Evolutionary conservation across 1,140 invertebrate genomes (phyloP), one percentile per base, ranked within the genome.

Genomic region (Scaptomyza graminum): DNA sequence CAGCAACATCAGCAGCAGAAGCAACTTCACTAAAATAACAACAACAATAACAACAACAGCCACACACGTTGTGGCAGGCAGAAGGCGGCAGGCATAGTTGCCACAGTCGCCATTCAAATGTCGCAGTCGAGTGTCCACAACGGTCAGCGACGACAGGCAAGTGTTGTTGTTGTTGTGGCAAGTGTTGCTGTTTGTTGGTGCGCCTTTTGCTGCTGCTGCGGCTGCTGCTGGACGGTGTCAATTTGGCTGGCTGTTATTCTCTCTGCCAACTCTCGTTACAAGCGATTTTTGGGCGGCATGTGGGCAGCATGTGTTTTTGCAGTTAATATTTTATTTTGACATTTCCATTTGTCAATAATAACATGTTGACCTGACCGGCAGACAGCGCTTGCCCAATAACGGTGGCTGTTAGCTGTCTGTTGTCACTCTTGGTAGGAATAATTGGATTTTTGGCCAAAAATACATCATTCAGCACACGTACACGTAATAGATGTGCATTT

Each of bases 281-380:
- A 76, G 72, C 75, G 75, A 50, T 50, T 71, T 76, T 57, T 56
- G 39, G 41, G 9, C 11, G 47, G 25, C 37, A n/a, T 41, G n/a
- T 15, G 55, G 55, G 11, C 9, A 9, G 31, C 31, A 9, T 9
- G 31, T 49, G 18, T 85, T 85, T 34, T 88, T 69, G 37, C 62
- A 73, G 84, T 79, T 90, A 84, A 90, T 90, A 85, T 85, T 90
- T 90, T 85, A 90, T 90, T 85, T 79, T 85, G 85, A 90, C 85
- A 90, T 90, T 90, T 90, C 70, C 78, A 90, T 90, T 90, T 90
- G 87, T 90, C 87, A 90, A 90, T 90, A 85, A 84, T 76, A 82
- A 79, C 80, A 79, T 79, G 78, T 79, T 90, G 72, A 81, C 80
- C 72, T 74, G 68, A 61, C 71, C 68, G 54, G 41, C 62, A 64